A percentile compares a stretch with the other conserved stretches of the same genome.
Conservation (phyloP, 2,113 vertebrate species). For the western clawed frog (Xenopus tropicalis) region UCB_Xtro_10.0 CM004444.2:77495501-77496000, state of each 20-base stretch:
- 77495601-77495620: slow-evolving; percentile 93
- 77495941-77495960: no score
- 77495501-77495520: not conserved
- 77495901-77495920: no score
- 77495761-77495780: slow-evolving; percentile 94
- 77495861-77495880: slow-evolving; percentile 79
- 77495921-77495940: no score
- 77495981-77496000: no score
- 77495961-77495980: no score
- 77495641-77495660: slow-evolving; percentile 93
- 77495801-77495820: slow-evolving; percentile 98
- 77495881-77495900: not conserved
- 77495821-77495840: slow-evolving; percentile 92
- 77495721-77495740: not conserved
- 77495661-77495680: slow-evolving; percentile 87
- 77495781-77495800: slow-evolving; percentile 93
- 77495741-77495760: slow-evolving; percentile 47
- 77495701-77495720: not conserved
- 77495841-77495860: slow-evolving; percentile 86
- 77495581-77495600: slow-evolving; percentile 89
- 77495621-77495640: slow-evolving; percentile 94
- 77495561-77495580: slow-evolving; percentile 82
- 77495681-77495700: not conserved
- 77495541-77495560: slow-evolving; percentile 75
- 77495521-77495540: not conserved